Base-by-base conservation (phyloP, 2,113 vertebrate genomes). In the Halcyon senegalensis region DNA sequence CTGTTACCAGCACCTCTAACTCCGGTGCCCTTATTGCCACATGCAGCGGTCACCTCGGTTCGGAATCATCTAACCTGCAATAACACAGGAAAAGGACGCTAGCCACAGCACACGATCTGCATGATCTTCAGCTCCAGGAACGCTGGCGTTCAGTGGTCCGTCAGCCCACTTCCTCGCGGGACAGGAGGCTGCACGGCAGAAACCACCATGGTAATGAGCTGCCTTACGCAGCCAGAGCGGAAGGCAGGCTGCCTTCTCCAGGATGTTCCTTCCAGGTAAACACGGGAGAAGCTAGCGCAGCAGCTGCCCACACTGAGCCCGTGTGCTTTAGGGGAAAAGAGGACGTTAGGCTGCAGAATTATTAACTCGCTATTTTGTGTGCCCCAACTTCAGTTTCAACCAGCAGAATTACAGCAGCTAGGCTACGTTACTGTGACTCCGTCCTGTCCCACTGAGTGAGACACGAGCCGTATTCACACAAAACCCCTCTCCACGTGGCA, bases 141-240 rank as follows among this genome's bases (percentile, higher is more conserved):
- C 58, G 92, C 85, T 13, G 62, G 48, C 59, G 21, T 15, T 2
- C 1, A 25, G 92, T 39, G 92, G 95, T 87, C 92, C 67, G 81
- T 64, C 67, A 80, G 80, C 70, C 95, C 91, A 87, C 94, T 92
- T 96, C 92, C 95, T 93, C 41, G 7, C 4, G 1, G 73, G 19
- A 27, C 74, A 20, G 77, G 24, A 87, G 69, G 75, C 81, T 60
- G 80, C 70, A 43, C 1, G 2, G 50, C 74, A 70, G 41, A 66
- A 89, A 39, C 35, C 69, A 62, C 17, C 28, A 1, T 5, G 0
- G 1, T 4, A 76, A 75, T 73, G 11, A 91, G 30, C 48, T 19
- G 51, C 63, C 46, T 68, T 25, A 41, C 0, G 1, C 31, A 70
- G 85, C 21, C 44, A 5, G 37, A 18, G 82, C 55, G 67, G 51